Base-by-base conservation (phyloP, 2,113 vertebrate species). In the Xiphias gladius region DNA sequence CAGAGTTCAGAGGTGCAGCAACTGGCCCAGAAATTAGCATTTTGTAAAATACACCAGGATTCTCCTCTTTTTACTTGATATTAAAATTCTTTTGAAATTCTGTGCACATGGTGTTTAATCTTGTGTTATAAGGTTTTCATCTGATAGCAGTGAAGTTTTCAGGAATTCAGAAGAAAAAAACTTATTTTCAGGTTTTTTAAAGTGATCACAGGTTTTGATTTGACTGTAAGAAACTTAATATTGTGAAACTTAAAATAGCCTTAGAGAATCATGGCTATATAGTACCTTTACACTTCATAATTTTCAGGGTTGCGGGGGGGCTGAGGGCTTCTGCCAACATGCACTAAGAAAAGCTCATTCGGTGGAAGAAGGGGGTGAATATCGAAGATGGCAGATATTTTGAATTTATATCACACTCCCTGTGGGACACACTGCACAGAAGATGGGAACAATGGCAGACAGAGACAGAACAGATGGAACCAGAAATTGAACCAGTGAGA, bases 401-500 rank as follows among this genome's bases (percentile, higher is more conserved):
- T 65, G 22, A 80, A 73, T 58, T 59, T 52, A 22, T 39, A 62
- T 76, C 64, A 35, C 37, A 55, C 20, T 75, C 52, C 79, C 59
- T 8, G 35, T n/a, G n/a, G 69, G 52, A 41, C 41, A 19, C 1
- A 24, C 71, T 72, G 55, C 39, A 37, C 32, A n/a, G 13, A 58
- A 48, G n/a, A 30, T 46, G 24, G 14, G n/a, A n/a, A 55, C 16
- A 35, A 1, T 28, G 58, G 58, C 20, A 74, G 58, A 37, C 17
- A 22, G 14, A 74, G 55, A 57, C 16, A 71, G 55, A 66, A 50
- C 39, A 24, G 11, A 12, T 17, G 12, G n/a, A 73, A 65, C 14
- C 59, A 54, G 54, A 76, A 68, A 72, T 7, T 63, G 37, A 50
- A 70, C 22, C 41, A 66, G 12, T 24, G 20, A 70, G 72, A 79